Evolutionary conservation across 2,797 vertebrate genomes (phyloP).

Genomic region (Eulemur albifrons): DNA sequence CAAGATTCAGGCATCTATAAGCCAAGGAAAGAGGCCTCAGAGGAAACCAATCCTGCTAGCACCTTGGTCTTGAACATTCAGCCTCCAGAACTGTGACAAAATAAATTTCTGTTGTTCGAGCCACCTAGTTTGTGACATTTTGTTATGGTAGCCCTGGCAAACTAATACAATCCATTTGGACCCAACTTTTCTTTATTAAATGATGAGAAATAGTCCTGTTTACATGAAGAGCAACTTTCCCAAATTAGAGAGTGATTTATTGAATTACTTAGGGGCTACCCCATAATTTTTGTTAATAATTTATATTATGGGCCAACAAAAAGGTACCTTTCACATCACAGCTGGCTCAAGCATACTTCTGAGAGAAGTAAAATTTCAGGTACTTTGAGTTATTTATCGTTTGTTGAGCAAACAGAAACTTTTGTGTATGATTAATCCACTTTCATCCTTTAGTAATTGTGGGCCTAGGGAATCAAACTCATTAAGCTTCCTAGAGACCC

Average conservation of each 20-base stretch:
- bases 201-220: neutral
- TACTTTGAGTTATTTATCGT: neutral
- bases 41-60: neutral
- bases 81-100: neutral
- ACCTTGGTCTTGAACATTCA: neutral
- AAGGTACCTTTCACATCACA: neutral
- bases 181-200: neutral
- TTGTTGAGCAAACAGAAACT: neutral
- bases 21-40: neutral
- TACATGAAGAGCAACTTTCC: neutral
- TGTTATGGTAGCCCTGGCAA: neutral
- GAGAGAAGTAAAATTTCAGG: neutral
- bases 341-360: neutral
- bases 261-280: neutral
- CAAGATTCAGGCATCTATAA: neutral
- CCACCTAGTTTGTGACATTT: neutral
- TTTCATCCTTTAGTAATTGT: constrained; percentile 14
- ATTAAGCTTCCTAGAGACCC: neutral
- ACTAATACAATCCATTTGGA: neutral
- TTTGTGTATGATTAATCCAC: neutral
- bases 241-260: neutral
- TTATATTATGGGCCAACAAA: neutral
- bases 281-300: neutral
- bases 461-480: neutral
- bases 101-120: neutral